Percentiles rank a stretch among this genome's conserved stretches.
phyloP scores from a whole-genome alignment of 2,888 invertebrate genomes.

The Melanchra persicariae region DNA sequence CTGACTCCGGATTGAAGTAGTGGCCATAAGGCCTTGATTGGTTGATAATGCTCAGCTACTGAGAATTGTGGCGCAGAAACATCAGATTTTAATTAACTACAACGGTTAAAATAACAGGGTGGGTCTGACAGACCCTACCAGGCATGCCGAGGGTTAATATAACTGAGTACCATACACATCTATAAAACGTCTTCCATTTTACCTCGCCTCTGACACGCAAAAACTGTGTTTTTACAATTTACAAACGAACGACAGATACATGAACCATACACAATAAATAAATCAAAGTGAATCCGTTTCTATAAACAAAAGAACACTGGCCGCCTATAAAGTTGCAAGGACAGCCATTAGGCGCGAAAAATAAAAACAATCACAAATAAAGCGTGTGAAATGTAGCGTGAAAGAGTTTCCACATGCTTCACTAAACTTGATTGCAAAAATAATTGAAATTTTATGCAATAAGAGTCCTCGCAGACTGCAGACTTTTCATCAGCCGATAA shows the following conservation, averaged over 20 bases:
- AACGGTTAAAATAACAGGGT: too few relatives aligned
- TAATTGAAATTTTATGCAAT: conserved; percentile 1
- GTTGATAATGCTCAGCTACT: too few relatives aligned
- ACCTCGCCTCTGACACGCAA: conserved; percentile 7
- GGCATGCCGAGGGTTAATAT: too few relatives aligned
- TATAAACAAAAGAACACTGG: conserved; percentile 15
- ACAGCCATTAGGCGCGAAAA: background rate
- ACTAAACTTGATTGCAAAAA: conserved; percentile 22
- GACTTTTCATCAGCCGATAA: too few relatives aligned
- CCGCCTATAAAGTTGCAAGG: conserved; percentile 18
- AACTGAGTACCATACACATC: too few relatives aligned
- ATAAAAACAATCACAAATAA: conserved; percentile 18
- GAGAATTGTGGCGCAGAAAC: too few relatives aligned
- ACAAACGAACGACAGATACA: conserved; percentile 18
- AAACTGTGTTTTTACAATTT: conserved; percentile 15
- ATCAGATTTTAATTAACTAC: too few relatives aligned
- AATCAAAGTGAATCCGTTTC: conserved; percentile 26
- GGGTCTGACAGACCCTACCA: too few relatives aligned
- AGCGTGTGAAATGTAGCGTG: conserved; percentile 6
- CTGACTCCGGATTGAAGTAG: too few relatives aligned
- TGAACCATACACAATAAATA: conserved; percentile 14
- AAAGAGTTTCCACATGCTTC: background rate
- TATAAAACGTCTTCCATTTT: conserved; percentile 14
- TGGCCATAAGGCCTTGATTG: too few relatives aligned
- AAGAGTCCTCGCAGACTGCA: too few relatives aligned